These are phyloP conservation scores for Bombus picipes DNA, from an alignment of 1,140 invertebrate species.

Conservation along the genomic window DNA sequence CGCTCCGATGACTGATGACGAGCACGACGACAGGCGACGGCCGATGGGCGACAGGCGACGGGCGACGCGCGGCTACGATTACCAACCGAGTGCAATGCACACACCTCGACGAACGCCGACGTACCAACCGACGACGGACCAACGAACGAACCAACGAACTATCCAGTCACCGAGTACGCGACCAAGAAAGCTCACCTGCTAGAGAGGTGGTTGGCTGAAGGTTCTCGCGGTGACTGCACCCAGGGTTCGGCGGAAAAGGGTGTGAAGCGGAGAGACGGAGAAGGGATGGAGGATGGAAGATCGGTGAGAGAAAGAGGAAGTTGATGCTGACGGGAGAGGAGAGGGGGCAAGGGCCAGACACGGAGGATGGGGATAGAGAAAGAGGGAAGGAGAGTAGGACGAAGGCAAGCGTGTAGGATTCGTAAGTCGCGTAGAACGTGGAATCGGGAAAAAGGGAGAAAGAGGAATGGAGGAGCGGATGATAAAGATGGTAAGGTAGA, in stretches of 20 bases:
- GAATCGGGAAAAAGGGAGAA: background rate
- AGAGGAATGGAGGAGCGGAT: background rate
- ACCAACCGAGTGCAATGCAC: conserved; percentile 21
- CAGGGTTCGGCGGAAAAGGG: conserved; percentile 68
- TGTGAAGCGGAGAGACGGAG: conserved; percentile 64
- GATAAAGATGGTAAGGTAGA: background rate
- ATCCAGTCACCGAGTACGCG: conserved; percentile 23
- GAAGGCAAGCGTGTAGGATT: background rate
- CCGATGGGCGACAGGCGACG: background rate
- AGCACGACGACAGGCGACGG: conserved; percentile 43
- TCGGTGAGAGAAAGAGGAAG: conserved; percentile 49
- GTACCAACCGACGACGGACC: background rate
- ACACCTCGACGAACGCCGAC: conserved; percentile 27
- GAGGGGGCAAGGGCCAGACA: conserved; percentile 25
- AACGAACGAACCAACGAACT: conserved; percentile 4
- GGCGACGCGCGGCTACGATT: conserved; percentile 18
- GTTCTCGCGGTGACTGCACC: conserved; percentile 74
- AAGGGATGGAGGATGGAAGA: conserved; percentile 62
- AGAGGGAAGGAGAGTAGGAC: conserved; percentile 13
- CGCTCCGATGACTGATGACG: conserved; percentile 58
- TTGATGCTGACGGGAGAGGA: conserved; percentile 12
- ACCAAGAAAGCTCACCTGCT: conserved; percentile 65
- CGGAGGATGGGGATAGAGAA: conserved; percentile 4
- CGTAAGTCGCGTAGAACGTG: background rate
- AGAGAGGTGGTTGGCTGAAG: conserved; percentile 66